Evolutionary conservation across 2,888 invertebrate genomes (phyloP), one percentile per base, ranked within the genome.

Genomic region (Pocota personata): DNA sequence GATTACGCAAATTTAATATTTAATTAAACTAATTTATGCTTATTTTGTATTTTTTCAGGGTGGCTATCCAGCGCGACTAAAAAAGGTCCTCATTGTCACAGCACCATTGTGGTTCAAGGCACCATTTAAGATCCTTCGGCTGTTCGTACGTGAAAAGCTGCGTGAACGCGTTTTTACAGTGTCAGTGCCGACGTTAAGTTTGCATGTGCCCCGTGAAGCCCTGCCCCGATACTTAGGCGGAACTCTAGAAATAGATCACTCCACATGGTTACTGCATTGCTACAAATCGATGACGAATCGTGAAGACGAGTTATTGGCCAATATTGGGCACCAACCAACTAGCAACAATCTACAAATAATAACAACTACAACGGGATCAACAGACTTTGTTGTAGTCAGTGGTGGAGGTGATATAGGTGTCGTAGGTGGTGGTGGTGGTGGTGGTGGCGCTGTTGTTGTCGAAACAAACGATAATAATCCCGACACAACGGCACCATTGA

Each of bases 41-140:
- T 46, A 75, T 78, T 79, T 80, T 86, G 64, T 87, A 87, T 88
- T 80, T 82, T 94, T 94, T 7, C 93, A 98, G 98, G 98, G 98
- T 89, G 98, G 97, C 69, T 99, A 98, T 94, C 99, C 99, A 88
- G 99, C 99, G 30, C 96, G 98, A 90, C 93, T 99, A 91, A 98
- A 98, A 93, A 98, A 98, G 93, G 98, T 99, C 88, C 94, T 99
- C 87, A 98, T 99, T 91, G 98, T 98, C 89, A 98, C 98, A 87
- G 98, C 99, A 58, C 99, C 99, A 69, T 93, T 99, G 91, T 99
- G 99, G 99, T 99, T 99, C 93, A 98, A 98, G 93, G 98, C 98
- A 80, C 98, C 99, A 0, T 99, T 98, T 93, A 97, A 98, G 91
- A 98, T 99, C 90, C 94, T 99, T 69, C 95, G 98, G 71, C 93